Evolutionary conservation across 2,888 invertebrate species (phyloP).

Genomic region (Drosophila atripex): DNA sequence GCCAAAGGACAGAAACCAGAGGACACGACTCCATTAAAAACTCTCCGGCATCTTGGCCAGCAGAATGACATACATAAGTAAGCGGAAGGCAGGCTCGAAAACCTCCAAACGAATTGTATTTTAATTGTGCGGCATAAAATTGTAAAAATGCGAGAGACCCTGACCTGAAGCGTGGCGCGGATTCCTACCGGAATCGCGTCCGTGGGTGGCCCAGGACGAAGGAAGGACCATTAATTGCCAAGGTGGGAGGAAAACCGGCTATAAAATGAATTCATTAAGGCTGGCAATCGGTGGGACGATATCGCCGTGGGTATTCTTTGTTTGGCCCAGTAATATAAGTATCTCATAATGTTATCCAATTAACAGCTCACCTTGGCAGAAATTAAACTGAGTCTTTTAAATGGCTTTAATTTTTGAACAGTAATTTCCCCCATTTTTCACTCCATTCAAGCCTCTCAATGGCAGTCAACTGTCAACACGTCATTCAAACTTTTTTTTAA

Average conservation of each 20-base stretch:
- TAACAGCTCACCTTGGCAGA: conserved; percentile 25
- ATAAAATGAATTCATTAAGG: conserved; percentile 45
- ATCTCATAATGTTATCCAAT: conserved; percentile 31
- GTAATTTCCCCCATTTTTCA: conserved; percentile 10
- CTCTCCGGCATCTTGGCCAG: conserved; percentile 25
- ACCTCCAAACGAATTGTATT: conserved; percentile 64
- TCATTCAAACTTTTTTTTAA: conserved; percentile 18
- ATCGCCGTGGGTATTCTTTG: conserved; percentile 15
- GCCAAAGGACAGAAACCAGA: conserved; percentile 36
- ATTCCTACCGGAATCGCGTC: conserved; percentile 12
- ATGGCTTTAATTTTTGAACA: conserved; percentile 22
- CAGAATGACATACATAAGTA: conserved; percentile 45
- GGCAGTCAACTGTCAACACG: conserved; percentile 22
- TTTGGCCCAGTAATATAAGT: conserved; percentile 9
- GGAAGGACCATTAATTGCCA: conserved; percentile 21
- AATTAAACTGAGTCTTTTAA: conserved; percentile 25
- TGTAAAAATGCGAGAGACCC: conserved; percentile 36
- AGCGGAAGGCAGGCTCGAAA: conserved; percentile 39
- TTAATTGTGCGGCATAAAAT: conserved; percentile 64
- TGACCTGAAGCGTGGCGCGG: conserved; percentile 14
- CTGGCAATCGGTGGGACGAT: conserved; percentile 21
- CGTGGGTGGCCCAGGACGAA: conserved; percentile 1
- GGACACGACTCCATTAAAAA: conserved; percentile 56
- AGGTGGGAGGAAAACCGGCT: conserved; percentile 35
- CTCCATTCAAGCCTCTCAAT: conserved; percentile 3